Conservation (phyloP, 2,888 invertebrate genomes). For the Dynastes hyllus region DNA sequence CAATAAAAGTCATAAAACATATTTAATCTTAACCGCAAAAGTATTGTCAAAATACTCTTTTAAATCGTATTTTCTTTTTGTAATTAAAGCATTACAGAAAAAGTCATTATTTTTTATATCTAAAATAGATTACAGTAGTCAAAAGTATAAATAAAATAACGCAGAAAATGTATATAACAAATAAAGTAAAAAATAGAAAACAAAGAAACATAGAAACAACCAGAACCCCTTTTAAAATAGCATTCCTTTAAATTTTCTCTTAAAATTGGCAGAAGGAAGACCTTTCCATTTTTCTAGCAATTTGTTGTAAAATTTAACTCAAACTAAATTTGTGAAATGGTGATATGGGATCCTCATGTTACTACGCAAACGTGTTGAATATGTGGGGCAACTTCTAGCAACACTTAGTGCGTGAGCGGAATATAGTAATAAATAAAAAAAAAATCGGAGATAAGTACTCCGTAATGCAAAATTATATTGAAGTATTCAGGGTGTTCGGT, state of each 20-base stretch:
- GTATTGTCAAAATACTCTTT: neutral
- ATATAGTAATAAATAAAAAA: too few relatives aligned
- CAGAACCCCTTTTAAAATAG: neutral
- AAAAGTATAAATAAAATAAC: neutral
- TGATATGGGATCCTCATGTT: too few relatives aligned
- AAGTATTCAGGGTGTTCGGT: too few relatives aligned
- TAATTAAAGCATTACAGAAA: neutral
- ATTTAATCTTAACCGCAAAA: neutral
- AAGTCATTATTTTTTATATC: neutral
- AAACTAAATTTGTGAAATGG: neutral
- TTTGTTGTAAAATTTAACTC: neutral
- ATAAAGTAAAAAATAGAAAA: neutral
- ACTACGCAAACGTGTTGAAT: too few relatives aligned
- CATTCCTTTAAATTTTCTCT: too few relatives aligned
- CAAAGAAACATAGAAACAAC: neutral
- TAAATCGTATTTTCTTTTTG: neutral
- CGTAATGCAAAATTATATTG: too few relatives aligned
- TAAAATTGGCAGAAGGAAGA: neutral
- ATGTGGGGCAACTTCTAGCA: too few relatives aligned
- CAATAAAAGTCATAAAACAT: neutral
- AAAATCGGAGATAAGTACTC: too few relatives aligned
- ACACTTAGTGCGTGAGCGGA: too few relatives aligned
- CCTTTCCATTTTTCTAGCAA: neutral
- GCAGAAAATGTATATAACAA: neutral
- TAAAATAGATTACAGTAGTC: neutral